Conservation (phyloP, 2,797 vertebrate species). For the Limosa lapponica region DNA sequence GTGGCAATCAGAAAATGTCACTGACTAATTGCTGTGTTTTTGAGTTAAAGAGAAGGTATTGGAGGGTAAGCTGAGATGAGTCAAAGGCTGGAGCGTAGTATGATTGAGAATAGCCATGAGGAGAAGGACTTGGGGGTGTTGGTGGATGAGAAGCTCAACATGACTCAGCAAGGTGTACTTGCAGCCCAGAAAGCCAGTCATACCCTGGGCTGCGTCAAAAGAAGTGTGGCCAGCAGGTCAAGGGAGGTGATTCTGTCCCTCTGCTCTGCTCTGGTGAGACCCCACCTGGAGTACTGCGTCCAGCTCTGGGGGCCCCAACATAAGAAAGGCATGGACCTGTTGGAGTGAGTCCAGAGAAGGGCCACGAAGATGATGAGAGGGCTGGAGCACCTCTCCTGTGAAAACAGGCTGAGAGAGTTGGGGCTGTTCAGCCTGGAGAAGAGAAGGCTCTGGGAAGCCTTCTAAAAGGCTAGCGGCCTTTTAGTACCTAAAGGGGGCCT, state of each 20-base stretch:
- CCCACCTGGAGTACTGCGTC: neutral
- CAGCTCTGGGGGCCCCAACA: neutral
- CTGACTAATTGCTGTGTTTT: neutral
- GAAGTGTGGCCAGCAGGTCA: neutral
- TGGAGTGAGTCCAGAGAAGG: neutral
- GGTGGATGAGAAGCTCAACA: neutral
- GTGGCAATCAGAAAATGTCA: neutral
- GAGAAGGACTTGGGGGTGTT: neutral
- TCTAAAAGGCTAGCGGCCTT: neutral
- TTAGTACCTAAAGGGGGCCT: neutral
- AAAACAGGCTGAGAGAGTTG: neutral
- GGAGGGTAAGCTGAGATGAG: neutral
- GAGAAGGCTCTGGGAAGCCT: neutral
- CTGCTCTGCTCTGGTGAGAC: neutral
- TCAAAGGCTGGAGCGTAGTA: neutral
- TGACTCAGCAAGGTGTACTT: neutral
- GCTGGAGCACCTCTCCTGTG: neutral
- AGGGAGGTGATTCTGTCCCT: neutral
- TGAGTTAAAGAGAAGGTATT: neutral
- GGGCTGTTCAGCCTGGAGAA: neutral
- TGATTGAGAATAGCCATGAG: neutral
- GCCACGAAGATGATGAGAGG: neutral
- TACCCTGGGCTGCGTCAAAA: neutral
- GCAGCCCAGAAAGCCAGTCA: neutral
- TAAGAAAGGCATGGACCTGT: neutral